These are phyloP conservation scores for Pampusana beccarii DNA, from an alignment of 2,113 vertebrate genomes.

Conservation along the genomic window DNA sequence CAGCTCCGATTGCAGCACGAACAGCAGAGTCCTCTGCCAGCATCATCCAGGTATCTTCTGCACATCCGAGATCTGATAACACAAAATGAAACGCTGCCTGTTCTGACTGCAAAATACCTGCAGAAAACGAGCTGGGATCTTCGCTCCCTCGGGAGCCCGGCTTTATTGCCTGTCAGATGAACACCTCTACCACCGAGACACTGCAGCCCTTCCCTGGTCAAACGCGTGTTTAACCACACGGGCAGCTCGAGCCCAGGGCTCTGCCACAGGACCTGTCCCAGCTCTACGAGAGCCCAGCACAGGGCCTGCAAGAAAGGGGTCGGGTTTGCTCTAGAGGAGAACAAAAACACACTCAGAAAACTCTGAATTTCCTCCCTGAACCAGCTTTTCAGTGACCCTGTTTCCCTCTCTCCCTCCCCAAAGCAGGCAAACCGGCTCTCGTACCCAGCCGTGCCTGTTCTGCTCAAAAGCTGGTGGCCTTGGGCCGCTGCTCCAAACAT, in stretches of 20 bases:
- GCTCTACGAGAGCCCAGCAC: rapidly evolving
- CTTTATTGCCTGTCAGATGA: background rate
- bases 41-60: background rate
- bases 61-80: background rate
- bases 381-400: background rate
- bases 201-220: background rate
- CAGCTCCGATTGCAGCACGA: background rate
- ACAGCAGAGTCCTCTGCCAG: background rate
- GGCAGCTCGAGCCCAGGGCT: background rate
- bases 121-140: background rate
- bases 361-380: background rate
- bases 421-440: background rate
- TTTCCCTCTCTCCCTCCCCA: background rate
- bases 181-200: background rate
- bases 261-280: background rate
- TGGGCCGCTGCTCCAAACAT: background rate
- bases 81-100: background rate
- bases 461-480: background rate
- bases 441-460: background rate
- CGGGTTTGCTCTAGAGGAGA: background rate
- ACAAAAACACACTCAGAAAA: background rate
- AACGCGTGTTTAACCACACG: background rate
- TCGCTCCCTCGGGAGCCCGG: background rate
- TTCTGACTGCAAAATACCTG: background rate
- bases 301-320: background rate